Percentiles rank a stretch among this genome's conserved stretches.
Conservation (phyloP, 2,113 vertebrate species). For the Bos indicus region DNA sequence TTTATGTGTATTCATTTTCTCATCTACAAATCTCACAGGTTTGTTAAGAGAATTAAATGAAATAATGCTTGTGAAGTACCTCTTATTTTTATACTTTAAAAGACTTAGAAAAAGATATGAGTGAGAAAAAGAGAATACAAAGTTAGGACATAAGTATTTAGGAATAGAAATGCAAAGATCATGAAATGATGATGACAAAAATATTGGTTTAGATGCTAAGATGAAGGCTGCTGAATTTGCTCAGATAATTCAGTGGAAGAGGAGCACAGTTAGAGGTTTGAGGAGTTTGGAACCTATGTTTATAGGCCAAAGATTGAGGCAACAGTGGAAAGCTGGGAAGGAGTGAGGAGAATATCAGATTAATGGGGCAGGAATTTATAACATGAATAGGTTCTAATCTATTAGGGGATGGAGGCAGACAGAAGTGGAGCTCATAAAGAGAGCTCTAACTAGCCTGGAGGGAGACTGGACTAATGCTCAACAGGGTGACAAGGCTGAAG, state of each 20-base stretch:
- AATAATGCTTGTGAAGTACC: not conserved
- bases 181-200: not conserved
- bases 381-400: not conserved
- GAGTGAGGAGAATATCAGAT: not conserved
- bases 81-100: not conserved
- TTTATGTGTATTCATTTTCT: not conserved
- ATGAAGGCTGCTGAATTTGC: not conserved
- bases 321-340: not conserved
- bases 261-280: not conserved
- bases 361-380: not conserved
- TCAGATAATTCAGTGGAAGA: not conserved
- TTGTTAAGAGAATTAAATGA: not conserved
- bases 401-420: not conserved
- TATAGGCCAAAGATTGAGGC: not conserved
- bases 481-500: not conserved
- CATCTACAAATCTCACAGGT: not conserved
- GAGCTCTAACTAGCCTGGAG: not conserved
- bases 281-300: not conserved
- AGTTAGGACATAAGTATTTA: not conserved
- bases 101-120: not conserved
- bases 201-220: not conserved
- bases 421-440: not conserved
- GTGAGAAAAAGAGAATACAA: not conserved
- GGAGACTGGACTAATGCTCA: not conserved
- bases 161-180: not conserved